Percentiles rank a stretch among this genome's conserved stretches.
Evolutionary conservation across 2,888 invertebrate species (phyloP).

Genomic region (Antheraea assamensis): DNA sequence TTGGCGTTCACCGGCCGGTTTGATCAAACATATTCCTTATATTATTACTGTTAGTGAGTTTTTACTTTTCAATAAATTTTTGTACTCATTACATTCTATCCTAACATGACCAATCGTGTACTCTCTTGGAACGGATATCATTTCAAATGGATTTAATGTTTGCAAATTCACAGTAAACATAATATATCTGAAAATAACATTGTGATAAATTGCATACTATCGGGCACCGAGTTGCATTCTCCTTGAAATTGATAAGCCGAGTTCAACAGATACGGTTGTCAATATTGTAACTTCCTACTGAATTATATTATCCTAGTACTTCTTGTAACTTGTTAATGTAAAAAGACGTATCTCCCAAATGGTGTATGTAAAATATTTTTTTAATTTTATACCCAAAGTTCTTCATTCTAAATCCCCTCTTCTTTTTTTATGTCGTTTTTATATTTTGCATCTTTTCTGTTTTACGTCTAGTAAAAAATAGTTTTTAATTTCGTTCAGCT

Average conservation of each 20-base stretch:
- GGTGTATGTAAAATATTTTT: background rate
- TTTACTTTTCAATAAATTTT: background rate
- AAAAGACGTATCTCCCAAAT: conserved; percentile 30
- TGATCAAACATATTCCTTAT: conserved; percentile 1
- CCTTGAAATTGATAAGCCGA: conserved; percentile 8
- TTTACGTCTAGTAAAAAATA: too few relatives aligned
- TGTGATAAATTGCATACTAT: conserved; percentile 7
- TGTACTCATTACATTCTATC: background rate
- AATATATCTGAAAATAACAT: conserved; percentile 5
- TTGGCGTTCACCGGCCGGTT: background rate
- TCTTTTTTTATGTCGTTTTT: too few relatives aligned
- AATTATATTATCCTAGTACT: conserved; percentile 44
- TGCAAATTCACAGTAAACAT: background rate
- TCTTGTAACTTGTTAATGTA: conserved; percentile 40
- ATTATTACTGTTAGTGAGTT: background rate
- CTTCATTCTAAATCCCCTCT: too few relatives aligned
- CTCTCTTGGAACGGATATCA: background rate
- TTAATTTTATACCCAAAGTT: too few relatives aligned
- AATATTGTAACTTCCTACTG: conserved; percentile 24
- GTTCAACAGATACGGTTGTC: conserved; percentile 6
- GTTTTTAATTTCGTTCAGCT: too few relatives aligned
- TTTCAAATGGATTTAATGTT: background rate
- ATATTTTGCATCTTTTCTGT: too few relatives aligned
- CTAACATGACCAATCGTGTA: background rate
- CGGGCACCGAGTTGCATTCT: conserved; percentile 5